Base-by-base conservation (phyloP, 2,888 invertebrate genomes). In the Ophonus ardosiacus region DNA sequence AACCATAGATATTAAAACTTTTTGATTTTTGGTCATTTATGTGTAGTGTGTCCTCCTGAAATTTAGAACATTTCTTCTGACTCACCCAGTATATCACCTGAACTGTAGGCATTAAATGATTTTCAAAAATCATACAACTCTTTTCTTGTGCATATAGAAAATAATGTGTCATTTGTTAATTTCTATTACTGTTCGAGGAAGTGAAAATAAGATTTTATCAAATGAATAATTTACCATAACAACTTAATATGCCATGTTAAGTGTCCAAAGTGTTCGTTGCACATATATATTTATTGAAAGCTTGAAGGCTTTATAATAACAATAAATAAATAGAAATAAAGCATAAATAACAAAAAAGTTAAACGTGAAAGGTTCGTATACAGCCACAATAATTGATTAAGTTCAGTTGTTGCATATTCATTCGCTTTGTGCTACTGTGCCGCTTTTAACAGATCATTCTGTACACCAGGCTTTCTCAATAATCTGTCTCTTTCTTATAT, bases 371-470 rank as follows among this genome's bases (percentile, higher is more conserved):
- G 80, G 80, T 38, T 38, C 38, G 31, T 38, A 24, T 59, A 15
- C 38, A 61, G 15, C 59, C 6, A 61, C 31, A 61, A 61, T 61
- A 80, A 80, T 80, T 80, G 80, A 80, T 80, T 80, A 80, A 59
- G 24, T 8, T 80, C 40, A 17, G 57, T 61, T 80, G 80, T 57
- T 78, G 78, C 78, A 78, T 57, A 78, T 78, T 78, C 78, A 78
- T 76, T 15, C 40, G 18, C 78, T 18, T 79, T 79, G 78, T 80
- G 80, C 80, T 80, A 61, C 80, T 21, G 80, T 61, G 51, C 80
- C 80, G 80, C 80, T 7, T 80, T 40, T 59, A 80, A 80, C 59
- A 80, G 80, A 80, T 80, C 80, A 80, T 80, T 80, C 38, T 61
- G 38, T 59, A 24, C 7, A 38, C 18, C 80, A 61, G 61, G 7